phyloP scores from a whole-genome alignment of 2,113 vertebrate species.

The Zeus faber region DNA sequence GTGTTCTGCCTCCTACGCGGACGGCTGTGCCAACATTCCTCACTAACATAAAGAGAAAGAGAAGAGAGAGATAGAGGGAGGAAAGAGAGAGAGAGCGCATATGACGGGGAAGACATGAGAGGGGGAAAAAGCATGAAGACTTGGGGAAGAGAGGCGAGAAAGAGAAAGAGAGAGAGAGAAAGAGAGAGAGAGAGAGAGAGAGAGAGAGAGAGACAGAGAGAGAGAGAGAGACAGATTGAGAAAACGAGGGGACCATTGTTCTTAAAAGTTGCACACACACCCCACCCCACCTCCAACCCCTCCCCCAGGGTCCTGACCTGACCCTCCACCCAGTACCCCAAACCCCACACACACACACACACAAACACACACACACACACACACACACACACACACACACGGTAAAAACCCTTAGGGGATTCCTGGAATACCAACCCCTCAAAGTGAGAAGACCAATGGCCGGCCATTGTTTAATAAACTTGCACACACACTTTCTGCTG shows the following conservation, averaged over 20 bases:
- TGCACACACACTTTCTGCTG: background rate
- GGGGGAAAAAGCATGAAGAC: conserved; percentile 2
- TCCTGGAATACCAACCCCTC: no score
- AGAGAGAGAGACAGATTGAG: conserved; percentile 28
- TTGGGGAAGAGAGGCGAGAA: background rate
- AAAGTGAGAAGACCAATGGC: no score
- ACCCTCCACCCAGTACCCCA: conserved; percentile 59
- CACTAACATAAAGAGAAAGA: conserved; percentile 52
- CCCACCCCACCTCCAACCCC: no score
- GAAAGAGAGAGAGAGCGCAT: conserved; percentile 29
- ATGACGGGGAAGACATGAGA: conserved; percentile 5
- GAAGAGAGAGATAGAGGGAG: conserved; percentile 12
- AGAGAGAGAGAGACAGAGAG: conserved; percentile 20
- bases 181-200: background rate
- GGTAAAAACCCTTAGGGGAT: conserved; percentile 52
- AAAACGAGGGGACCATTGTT: conserved; percentile 51
- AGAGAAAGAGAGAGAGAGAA: conserved; percentile 16
- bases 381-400: conserved; percentile 27
- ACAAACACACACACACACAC: conserved; percentile 34
- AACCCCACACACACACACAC: conserved; percentile 50
- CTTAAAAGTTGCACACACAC: no score
- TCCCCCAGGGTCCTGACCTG: no score
- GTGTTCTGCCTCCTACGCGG: conserved; percentile 71
- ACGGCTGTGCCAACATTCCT: conserved; percentile 69
- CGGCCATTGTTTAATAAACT: no score